Evolutionary conservation across 2,113 vertebrate genomes (phyloP).

Genomic region (Pristiophorus japonicus): DNA sequence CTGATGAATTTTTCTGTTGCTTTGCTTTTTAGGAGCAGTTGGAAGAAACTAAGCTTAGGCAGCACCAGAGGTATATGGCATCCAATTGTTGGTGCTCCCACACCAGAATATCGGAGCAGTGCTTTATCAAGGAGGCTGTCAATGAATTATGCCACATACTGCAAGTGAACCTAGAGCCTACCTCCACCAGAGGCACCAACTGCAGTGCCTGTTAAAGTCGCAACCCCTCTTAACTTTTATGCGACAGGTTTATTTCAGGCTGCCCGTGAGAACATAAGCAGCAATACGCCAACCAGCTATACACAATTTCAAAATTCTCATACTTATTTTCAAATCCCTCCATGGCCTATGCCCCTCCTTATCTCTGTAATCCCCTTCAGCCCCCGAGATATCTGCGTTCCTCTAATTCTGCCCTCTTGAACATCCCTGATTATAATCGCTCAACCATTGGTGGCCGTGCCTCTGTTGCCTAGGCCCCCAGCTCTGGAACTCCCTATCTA

Average conservation of each 20-base stretch:
- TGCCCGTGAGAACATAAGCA: too few relatives aligned
- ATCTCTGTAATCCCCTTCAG: too few relatives aligned
- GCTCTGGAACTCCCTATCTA: too few relatives aligned
- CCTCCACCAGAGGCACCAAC: not conserved
- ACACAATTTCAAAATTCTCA: too few relatives aligned
- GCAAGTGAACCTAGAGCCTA: not conserved
- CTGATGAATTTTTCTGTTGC: not conserved
- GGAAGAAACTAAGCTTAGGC: not conserved
- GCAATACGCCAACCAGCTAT: too few relatives aligned
- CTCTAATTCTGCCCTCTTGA: too few relatives aligned
- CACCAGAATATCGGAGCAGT: not conserved
- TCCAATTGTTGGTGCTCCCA: not conserved
- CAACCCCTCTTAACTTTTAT: not conserved
- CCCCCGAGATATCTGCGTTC: too few relatives aligned
- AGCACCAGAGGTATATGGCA: not conserved
- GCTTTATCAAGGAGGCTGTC: not conserved
- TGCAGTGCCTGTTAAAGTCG: not conserved
- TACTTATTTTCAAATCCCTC: too few relatives aligned
- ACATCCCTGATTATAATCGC: too few relatives aligned
- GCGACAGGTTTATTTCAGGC: not conserved
- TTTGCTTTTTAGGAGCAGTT: not conserved
- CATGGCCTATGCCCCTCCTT: too few relatives aligned
- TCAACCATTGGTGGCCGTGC: too few relatives aligned
- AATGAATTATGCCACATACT: not conserved
- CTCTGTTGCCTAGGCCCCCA: too few relatives aligned